Evolutionary conservation across 1,140 invertebrate genomes (phyloP).

Genomic region (Schlechtendalia chinensis): DNA sequence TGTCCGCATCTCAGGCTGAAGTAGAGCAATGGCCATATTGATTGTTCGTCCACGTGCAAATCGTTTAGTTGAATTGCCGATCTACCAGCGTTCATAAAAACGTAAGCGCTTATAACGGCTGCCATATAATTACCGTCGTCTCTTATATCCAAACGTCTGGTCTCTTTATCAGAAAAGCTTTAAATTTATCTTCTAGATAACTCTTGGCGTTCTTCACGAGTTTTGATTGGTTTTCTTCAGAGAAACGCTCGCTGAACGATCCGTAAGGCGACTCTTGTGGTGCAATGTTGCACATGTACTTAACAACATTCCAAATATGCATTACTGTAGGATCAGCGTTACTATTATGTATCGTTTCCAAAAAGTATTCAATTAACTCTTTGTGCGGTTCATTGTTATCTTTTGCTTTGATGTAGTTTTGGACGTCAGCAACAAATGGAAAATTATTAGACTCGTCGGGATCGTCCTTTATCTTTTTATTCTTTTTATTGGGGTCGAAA

Average conservation of each 20-base stretch:
- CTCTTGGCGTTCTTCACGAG: constrained; percentile 39
- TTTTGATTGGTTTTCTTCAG: constrained; percentile 22
- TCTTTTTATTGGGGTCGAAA: neutral
- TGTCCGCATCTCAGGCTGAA: constrained; percentile 24
- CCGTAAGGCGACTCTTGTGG: constrained; percentile 12
- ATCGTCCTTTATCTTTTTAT: too few species aligned
- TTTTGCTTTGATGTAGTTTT: constrained; percentile 1
- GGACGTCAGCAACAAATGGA: neutral
- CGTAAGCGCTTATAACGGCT: constrained; percentile 7
- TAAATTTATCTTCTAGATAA: constrained; percentile 35
- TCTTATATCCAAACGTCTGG: constrained; percentile 16
- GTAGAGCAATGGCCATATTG: constrained; percentile 31
- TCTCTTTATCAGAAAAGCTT: constrained; percentile 34
- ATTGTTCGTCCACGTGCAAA: constrained; percentile 23
- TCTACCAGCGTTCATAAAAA: constrained; percentile 5
- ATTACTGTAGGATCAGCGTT: neutral
- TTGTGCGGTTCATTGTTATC: neutral
- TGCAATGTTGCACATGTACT: constrained; percentile 32
- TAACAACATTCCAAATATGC: constrained; percentile 42
- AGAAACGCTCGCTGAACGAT: constrained; percentile 27
- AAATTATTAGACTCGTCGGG: neutral
- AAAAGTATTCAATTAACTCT: constrained; percentile 21
- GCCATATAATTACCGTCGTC: constrained; percentile 16
- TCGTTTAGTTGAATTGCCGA: constrained; percentile 4
- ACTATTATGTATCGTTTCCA: neutral